Base-by-base conservation (phyloP, 2,113 vertebrate species). In the Poeciliopsis prolifica region DNA sequence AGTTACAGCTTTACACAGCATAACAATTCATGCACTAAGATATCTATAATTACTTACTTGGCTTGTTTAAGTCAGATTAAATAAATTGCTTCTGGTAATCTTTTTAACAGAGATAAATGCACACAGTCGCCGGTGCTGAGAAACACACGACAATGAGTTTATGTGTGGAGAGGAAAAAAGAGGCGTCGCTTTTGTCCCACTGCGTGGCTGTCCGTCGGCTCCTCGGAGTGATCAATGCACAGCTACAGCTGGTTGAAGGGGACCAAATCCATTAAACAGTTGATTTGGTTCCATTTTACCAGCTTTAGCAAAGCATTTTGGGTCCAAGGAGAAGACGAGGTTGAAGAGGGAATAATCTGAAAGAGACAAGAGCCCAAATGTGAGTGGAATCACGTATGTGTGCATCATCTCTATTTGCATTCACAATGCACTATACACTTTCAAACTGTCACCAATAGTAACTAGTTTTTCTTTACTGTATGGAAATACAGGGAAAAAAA, bases 271-370 rank as follows among this genome's bases (percentile, higher is more conserved):
- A 98, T 98, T 94, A 92, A 96, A 96, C 78, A 97, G 96, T 82
- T 96, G 98, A 99, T 99, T 98, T 99, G 98, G 98, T 98, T 99
- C 98, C 98, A 98, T 99, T 99, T 99, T 98, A 99, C 98, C 98
- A 99, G 98, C 98, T 98, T 96, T 96, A 99, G 98, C 98, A 99
- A 98, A 98, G 97, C 97, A 99, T 99, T 98, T 97, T 97, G 95
- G 97, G 30, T 94, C 95, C 95, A 96, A 15, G 65, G 68, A 24
- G 31, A 2, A n/a, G 29, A 51, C 37, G 28, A 31, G 42, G 33
- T 44, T 40, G 22, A 33, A 92, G 76, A n/a, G 4, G 77, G 54
- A 33, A 22, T 24, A 61, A 75, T 70, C 87, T 89, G 79, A 61
- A 88, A 78, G 65, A 88, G 58, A 85, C 13, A 86, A 42, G 86